Percentiles rank a stretch among this genome's conserved stretches.
Conservation (phyloP, 2,113 vertebrate species). For the Prietella phreatophila region DNA sequence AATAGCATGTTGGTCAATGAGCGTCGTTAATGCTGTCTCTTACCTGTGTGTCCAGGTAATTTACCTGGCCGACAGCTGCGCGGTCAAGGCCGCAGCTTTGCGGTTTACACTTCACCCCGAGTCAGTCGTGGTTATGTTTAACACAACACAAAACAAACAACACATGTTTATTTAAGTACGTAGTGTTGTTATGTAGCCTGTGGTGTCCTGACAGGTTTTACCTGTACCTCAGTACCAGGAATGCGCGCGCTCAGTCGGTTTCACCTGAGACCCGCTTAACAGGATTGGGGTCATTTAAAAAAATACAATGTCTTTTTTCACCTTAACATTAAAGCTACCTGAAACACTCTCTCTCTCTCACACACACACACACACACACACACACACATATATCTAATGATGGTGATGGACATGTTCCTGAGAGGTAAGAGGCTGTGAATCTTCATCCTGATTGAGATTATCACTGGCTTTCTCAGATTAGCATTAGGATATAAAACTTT, state of each 20-base stretch:
- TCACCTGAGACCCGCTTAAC: conserved; percentile 55
- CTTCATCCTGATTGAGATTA: background rate
- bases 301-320: background rate
- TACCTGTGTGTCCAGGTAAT: background rate
- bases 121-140: background rate
- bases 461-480: no score
- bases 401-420: conserved; percentile 17
- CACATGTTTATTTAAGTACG: background rate
- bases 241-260: conserved; percentile 34
- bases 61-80: background rate
- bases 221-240: conserved; percentile 15
- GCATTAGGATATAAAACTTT: background rate
- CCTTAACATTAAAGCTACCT: conserved; percentile 32
- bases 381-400: conserved; percentile 1
- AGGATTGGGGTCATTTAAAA: conserved; percentile 51
- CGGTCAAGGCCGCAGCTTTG: background rate
- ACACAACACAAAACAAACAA: background rate
- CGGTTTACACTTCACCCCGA: background rate
- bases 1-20: background rate
- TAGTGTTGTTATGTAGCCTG: background rate
- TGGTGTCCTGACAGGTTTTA: conserved; percentile 34
- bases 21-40: no score
- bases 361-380: conserved; percentile 49
- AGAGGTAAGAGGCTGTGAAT: conserved; percentile 21
- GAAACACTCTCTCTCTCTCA: background rate